Conservation (phyloP, 2,888 invertebrate genomes). For the Oxystoma pomonae region DNA sequence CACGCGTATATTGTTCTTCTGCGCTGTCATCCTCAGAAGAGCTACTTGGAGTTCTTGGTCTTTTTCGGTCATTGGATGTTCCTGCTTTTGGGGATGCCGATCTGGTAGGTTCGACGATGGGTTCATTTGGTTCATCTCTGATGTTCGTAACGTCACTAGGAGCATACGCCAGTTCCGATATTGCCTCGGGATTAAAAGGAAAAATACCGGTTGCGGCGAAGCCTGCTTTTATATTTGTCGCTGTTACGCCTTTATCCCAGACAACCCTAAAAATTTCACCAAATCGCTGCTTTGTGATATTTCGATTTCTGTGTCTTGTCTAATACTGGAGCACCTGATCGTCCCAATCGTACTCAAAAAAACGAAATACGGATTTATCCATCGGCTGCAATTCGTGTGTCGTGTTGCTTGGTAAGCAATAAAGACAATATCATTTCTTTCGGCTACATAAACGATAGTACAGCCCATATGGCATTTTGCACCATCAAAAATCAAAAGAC, state of each 20-base stretch:
- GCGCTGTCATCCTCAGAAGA: conserved; percentile 5
- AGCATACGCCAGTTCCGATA: too few relatives aligned
- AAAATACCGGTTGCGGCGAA: conserved; percentile 30
- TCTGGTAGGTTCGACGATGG: conserved; percentile 12
- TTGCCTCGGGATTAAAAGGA: too few relatives aligned
- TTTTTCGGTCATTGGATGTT: conserved; percentile 13
- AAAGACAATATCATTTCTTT: conserved; percentile 33
- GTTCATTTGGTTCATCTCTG: conserved; percentile 10
- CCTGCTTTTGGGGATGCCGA: conserved; percentile 10
- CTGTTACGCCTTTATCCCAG: conserved; percentile 32
- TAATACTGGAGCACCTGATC: conserved; percentile 35
- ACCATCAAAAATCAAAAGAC: too few relatives aligned
- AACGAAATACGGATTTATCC: conserved; percentile 35
- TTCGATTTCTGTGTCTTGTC: conserved; percentile 29
- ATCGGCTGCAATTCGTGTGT: conserved; percentile 37
- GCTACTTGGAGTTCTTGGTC: conserved; percentile 10
- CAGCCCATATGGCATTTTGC: conserved; percentile 33
- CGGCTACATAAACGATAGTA: conserved; percentile 34
- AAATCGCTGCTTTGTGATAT: conserved; percentile 28
- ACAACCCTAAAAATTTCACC: conserved; percentile 19
- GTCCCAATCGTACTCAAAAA: conserved; percentile 40
- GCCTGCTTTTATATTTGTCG: conserved; percentile 29
- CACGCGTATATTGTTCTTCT: conserved; percentile 8
- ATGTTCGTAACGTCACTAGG: conserved; percentile 20
- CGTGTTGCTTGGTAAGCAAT: conserved; percentile 39